A percentile compares a stretch with the other conserved stretches of the same genome.
Evolutionary conservation across 2,113 vertebrate genomes (phyloP).

Genomic region (cat (Felis catus)): F.catus_Fca126_mat1.0 CM031428.1:41034501-41035000

Average conservation of each 20-base stretch:
- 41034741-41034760: not conserved
- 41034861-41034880: slow-evolving; percentile 27
- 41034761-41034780: not conserved
- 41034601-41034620: not conserved
- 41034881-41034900: slow-evolving; percentile 30
- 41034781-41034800: not conserved
- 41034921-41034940: slow-evolving; percentile 19
- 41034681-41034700: not conserved
- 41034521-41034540: not conserved
- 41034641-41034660: not conserved
- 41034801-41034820: not conserved
- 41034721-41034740: not conserved
- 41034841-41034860: not conserved
- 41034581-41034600: not conserved
- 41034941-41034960: slow-evolving; percentile 56
- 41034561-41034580: not conserved
- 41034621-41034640: not conserved
- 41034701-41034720: not conserved
- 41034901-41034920: slow-evolving; percentile 37
- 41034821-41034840: slow-evolving; percentile 44
- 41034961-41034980: not conserved
- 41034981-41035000: not conserved
- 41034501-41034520: not conserved
- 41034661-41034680: not conserved
- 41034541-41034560: not conserved